Conservation (phyloP, 2,888 invertebrate species). For the Drepana falcataria region DNA sequence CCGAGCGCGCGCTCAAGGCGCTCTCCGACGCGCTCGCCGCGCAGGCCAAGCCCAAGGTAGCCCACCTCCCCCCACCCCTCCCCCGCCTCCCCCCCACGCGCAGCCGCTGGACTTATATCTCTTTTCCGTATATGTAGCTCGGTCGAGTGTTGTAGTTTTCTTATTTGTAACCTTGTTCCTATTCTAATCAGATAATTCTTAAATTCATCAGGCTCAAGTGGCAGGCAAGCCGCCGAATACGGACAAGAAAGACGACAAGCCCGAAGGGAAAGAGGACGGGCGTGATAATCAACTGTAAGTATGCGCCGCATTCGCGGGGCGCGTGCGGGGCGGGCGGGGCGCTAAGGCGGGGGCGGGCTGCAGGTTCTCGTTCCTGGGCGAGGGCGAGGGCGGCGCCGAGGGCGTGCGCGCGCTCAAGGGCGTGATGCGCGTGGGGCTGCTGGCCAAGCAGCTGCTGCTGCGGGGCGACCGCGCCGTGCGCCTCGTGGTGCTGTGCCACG, state of each 20-base stretch:
- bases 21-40: conserved; percentile 94
- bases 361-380: conserved; percentile 66
- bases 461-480: conserved; percentile 94
- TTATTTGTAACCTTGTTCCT: no score
- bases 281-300: conserved; percentile 88
- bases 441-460: conserved; percentile 86
- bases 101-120: no score
- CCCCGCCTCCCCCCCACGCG: neutral
- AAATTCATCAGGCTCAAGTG: conserved; percentile 27
- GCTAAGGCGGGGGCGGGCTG: neutral
- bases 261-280: conserved; percentile 84
- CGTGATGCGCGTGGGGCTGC: conserved; percentile 96
- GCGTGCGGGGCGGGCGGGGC: neutral
- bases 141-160: no score
- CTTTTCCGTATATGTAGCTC: no score
- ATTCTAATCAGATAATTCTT: no score
- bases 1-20: conserved; percentile 95
- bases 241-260: conserved; percentile 66
- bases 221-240: conserved; percentile 42
- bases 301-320: no score
- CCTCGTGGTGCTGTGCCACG: conserved; percentile 95
- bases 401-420: conserved; percentile 89
- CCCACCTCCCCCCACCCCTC: neutral
- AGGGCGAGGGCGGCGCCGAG: conserved; percentile 64
- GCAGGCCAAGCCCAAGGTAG: conserved; percentile 52